phyloP scores from a whole-genome alignment of 1,140 invertebrate species.

The Euura lappo region DNA sequence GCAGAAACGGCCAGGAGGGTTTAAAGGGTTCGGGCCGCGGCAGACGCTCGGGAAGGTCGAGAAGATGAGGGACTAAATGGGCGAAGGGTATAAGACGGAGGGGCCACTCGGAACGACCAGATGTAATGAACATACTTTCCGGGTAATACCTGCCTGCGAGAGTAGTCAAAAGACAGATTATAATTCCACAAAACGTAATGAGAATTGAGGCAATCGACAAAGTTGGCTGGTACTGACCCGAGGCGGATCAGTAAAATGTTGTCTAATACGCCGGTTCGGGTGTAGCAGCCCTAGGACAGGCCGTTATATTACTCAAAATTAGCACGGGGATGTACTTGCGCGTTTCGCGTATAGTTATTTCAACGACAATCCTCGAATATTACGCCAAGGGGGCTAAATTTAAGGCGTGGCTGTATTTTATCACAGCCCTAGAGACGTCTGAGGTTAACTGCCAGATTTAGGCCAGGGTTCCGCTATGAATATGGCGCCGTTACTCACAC shows the following conservation, averaged over 20 bases:
- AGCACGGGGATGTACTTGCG: background rate
- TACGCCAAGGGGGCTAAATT: slow-evolving; percentile 29
- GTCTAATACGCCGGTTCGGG: background rate
- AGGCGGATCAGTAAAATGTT: background rate
- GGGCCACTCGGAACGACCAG: background rate
- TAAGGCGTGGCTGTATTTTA: slow-evolving; percentile 41
- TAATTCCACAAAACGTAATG: slow-evolving; percentile 7
- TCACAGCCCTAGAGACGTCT: slow-evolving; percentile 39
- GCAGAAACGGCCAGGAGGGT: background rate
- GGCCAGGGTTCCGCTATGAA: slow-evolving; percentile 33
- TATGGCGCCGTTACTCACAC: slow-evolving; percentile 45
- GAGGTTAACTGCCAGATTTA: slow-evolving; percentile 43
- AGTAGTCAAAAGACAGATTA: background rate
- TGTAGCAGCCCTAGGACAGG: background rate
- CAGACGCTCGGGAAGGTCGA: background rate
- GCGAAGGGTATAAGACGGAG: background rate
- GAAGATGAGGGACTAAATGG: background rate
- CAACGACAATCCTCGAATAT: background rate
- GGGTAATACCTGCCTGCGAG: background rate
- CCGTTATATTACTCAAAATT: background rate
- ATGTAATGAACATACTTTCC: background rate
- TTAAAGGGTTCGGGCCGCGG: background rate
- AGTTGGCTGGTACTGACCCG: background rate
- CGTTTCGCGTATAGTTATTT: background rate
- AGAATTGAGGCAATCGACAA: background rate